These are phyloP conservation scores for Megalonaias nervosa DNA, from an alignment of 1,140 invertebrate species.

Conservation along the genomic window DNA sequence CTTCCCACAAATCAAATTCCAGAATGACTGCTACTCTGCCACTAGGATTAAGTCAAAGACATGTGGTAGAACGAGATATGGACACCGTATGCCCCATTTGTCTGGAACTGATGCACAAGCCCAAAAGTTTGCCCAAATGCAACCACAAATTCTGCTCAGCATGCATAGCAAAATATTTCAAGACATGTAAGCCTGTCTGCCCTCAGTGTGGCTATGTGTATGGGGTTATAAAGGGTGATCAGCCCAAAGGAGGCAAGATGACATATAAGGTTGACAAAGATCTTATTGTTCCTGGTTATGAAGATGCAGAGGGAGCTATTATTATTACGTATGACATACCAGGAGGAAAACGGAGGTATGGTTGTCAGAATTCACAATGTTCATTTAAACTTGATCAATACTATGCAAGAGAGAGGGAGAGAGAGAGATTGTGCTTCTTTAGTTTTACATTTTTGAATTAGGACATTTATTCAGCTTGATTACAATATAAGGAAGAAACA, in stretches of 20 bases:
- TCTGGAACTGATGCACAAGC: constrained; percentile 10
- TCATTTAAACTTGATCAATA: too few relatives aligned
- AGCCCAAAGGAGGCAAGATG: constrained; percentile 41
- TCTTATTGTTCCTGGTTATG: constrained; percentile 24
- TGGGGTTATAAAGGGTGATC: constrained; percentile 43
- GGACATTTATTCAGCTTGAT: too few relatives aligned
- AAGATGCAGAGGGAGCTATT: constrained; percentile 26
- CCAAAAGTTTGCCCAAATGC: constrained; percentile 29
- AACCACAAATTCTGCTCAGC: constrained; percentile 35
- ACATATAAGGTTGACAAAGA: not conserved
- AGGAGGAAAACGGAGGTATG: constrained; percentile 40
- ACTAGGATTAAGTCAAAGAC: too few relatives aligned
- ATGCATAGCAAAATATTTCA: constrained; percentile 29
- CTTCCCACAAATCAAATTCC: too few relatives aligned
- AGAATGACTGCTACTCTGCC: too few relatives aligned
- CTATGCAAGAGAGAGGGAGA: too few relatives aligned
- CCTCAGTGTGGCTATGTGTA: constrained; percentile 43
- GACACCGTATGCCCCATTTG: constrained; percentile 35
- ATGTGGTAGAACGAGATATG: not conserved
- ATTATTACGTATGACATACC: constrained; percentile 40
- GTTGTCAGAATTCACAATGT: too few relatives aligned
- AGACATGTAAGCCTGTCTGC: constrained; percentile 27
- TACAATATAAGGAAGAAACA: too few relatives aligned
- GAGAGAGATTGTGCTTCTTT: too few relatives aligned
- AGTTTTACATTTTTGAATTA: too few relatives aligned